A percentile compares a stretch with the other conserved stretches of the same genome.
Conservation (phyloP, 2,888 invertebrate species). For the Melangyna quadrimaculata region DNA sequence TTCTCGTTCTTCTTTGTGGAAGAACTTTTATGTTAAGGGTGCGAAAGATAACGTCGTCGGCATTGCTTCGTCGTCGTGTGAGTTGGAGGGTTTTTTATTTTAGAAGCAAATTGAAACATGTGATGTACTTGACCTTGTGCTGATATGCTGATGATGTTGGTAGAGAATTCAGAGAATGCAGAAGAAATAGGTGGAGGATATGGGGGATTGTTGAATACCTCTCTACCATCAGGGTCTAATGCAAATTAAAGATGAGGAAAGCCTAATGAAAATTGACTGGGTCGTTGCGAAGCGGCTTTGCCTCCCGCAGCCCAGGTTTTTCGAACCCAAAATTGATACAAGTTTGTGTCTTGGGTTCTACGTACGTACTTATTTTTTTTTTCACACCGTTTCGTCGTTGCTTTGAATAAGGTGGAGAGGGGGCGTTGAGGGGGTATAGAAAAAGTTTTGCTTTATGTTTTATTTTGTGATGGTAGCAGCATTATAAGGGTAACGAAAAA, state of each 20-base stretch:
- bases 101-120: conserved; percentile 68
- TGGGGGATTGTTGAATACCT: neutral
- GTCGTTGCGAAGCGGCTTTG: conserved; percentile 9
- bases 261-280: conserved; percentile 67
- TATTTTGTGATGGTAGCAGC: neutral
- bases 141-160: too few species aligned
- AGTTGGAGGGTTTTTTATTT: conserved; percentile 63
- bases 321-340: conserved; percentile 45
- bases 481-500: conserved; percentile 3
- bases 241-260: conserved; percentile 63
- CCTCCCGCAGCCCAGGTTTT: conserved; percentile 11
- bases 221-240: conserved; percentile 17
- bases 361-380: conserved; percentile 1
- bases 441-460: conserved; percentile 51
- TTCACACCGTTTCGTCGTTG: neutral
- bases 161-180: neutral
- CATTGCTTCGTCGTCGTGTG: too few species aligned
- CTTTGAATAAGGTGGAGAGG: too few species aligned
- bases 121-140: conserved; percentile 69
- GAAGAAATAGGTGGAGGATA: neutral
- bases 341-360: neutral
- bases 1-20: conserved; percentile 22
- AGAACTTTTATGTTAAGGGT: conserved; percentile 51
- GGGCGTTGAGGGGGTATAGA: neutral
- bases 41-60: conserved; percentile 59